Evolutionary conservation across 1,140 invertebrate species (phyloP).

Genomic region (Drosophila arizonae): DNA sequence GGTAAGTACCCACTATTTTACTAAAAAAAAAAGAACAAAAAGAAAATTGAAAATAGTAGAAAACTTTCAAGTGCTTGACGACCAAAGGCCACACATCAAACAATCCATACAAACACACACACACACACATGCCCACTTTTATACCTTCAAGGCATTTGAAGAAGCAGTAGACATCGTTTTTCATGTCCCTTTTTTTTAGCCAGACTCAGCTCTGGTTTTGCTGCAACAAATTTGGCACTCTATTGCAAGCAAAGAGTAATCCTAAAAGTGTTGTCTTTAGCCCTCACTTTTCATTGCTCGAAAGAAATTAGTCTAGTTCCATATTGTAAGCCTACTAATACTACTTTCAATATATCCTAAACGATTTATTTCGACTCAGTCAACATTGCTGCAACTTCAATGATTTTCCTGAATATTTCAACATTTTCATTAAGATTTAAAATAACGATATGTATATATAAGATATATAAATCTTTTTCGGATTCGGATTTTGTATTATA

Average conservation of each 20-base stretch:
- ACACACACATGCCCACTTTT: neutral
- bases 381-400: no score
- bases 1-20: constrained; percentile 84
- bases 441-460: no score
- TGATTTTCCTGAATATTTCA: no score
- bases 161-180: constrained; percentile 11
- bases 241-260: constrained; percentile 21
- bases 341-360: no score
- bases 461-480: no score
- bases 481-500: no score
- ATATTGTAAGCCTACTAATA: no score
- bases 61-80: neutral
- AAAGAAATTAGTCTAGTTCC: no score
- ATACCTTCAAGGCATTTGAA: neutral
- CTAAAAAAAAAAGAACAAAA: neutral
- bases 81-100: constrained; percentile 17
- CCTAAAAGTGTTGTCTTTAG: neutral
- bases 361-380: no score
- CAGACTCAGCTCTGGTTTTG: neutral
- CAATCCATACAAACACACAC: neutral
- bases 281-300: neutral
- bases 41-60: neutral
- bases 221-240: constrained; percentile 15
- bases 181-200: neutral
- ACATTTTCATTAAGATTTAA: no score